Conservation (phyloP, 2,113 vertebrate genomes). For the Strigops habroptila region DNA sequence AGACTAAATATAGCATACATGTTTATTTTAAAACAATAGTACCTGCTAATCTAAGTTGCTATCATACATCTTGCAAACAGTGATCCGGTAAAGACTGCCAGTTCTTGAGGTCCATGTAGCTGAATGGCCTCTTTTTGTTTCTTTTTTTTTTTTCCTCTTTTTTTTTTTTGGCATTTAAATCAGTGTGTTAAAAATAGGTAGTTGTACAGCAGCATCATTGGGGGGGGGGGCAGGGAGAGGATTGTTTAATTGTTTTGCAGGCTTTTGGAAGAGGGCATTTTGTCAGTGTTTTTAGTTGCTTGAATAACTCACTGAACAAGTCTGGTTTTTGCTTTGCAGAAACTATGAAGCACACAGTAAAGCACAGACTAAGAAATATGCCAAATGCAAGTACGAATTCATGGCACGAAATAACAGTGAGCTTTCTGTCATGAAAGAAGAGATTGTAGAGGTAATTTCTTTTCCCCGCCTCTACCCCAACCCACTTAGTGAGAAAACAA, state of each 20-base stretch:
- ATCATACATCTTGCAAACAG: background rate
- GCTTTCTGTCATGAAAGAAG: constrained; percentile 90
- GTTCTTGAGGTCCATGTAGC: background rate
- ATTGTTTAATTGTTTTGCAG: background rate
- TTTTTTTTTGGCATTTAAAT: background rate
- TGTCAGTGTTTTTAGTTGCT: background rate
- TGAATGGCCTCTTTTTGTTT: background rate
- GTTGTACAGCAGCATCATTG: background rate
- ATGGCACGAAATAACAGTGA: constrained; percentile 92
- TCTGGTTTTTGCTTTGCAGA: constrained; percentile 67
- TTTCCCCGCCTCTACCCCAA: background rate
- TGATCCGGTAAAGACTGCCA: background rate
- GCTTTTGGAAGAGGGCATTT: background rate
- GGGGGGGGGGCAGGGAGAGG: too few species aligned
- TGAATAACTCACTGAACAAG: background rate
- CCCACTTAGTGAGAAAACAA: background rate
- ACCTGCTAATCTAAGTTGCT: background rate
- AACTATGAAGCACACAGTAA: constrained; percentile 74
- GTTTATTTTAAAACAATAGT: background rate
- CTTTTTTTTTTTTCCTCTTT: too few species aligned
- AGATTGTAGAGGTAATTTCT: constrained; percentile 86
- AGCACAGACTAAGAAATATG: constrained; percentile 79
- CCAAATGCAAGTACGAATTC: constrained; percentile 95
- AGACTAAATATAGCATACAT: background rate
- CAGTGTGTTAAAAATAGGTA: background rate